Evolutionary conservation across 2,888 invertebrate genomes (phyloP).

Genomic region (Eledona agricola): DNA sequence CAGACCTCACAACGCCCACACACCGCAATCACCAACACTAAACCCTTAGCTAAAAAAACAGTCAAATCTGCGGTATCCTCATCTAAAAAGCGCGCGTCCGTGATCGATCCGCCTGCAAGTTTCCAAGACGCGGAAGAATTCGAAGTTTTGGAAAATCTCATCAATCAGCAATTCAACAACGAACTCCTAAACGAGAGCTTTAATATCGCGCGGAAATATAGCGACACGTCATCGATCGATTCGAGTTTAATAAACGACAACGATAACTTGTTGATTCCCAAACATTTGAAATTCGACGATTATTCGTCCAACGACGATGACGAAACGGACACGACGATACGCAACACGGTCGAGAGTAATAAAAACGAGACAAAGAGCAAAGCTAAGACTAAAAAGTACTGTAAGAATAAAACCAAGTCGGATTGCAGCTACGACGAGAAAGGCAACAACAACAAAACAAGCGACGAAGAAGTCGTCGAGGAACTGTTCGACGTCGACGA

Average conservation of each 20-base stretch:
- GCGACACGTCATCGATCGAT: constrained; percentile 63
- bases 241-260: constrained; percentile 74
- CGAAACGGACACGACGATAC: constrained; percentile 47
- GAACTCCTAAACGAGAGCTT: constrained; percentile 33
- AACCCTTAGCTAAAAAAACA: constrained; percentile 16
- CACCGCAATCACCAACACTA: constrained; percentile 50
- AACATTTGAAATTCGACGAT: constrained; percentile 49
- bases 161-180: constrained; percentile 50
- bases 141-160: constrained; percentile 58
- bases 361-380: constrained; percentile 62
- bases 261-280: constrained; percentile 72
- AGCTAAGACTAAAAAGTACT: neutral
- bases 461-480: constrained; percentile 41
- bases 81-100: constrained; percentile 55
- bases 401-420: constrained; percentile 15
- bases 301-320: no score
- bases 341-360: constrained; percentile 62
- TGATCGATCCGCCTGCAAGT: constrained; percentile 61
- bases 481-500: constrained; percentile 58
- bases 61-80: constrained; percentile 11
- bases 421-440: constrained; percentile 9
- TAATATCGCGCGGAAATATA: no score
- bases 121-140: constrained; percentile 61
- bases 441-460: constrained; percentile 1
- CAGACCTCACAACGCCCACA: constrained; percentile 56